Evolutionary conservation across 1,140 invertebrate genomes (phyloP).

Genomic region (Drosophila sproati): DNA sequence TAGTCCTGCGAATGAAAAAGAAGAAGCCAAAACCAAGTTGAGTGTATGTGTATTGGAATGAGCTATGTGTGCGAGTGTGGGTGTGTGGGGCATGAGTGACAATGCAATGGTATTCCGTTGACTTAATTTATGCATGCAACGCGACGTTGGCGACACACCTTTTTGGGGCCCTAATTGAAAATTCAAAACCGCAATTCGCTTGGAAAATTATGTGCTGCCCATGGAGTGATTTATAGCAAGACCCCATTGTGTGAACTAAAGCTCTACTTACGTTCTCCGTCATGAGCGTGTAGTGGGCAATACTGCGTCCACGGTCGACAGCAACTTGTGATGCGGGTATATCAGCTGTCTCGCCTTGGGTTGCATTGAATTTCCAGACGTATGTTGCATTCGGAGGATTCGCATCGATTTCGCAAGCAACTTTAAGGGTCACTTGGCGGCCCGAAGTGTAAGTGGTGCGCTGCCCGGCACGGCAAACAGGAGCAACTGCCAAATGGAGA

Average conservation of each 20-base stretch:
- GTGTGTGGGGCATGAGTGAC: constrained; percentile 56
- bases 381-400: constrained; percentile 91
- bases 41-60: constrained; percentile 6
- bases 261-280: constrained; percentile 86
- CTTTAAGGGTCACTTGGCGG: constrained; percentile 90
- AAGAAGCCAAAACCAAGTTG: constrained; percentile 16
- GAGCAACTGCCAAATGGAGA: constrained; percentile 86
- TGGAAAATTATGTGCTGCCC: constrained; percentile 78
- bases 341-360: constrained; percentile 88
- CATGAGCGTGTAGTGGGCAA: constrained; percentile 89
- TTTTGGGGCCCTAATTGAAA: constrained; percentile 74
- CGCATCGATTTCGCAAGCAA: constrained; percentile 93
- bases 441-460: constrained; percentile 90
- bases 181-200: constrained; percentile 83
- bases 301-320: constrained; percentile 87
- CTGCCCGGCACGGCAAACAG: constrained; percentile 89
- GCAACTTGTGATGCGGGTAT: constrained; percentile 87
- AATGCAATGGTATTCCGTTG: constrained; percentile 68
- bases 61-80: constrained; percentile 2
- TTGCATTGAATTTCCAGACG: constrained; percentile 92
- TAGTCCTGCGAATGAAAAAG: constrained; percentile 87
- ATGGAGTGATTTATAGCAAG: constrained; percentile 65
- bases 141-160: constrained; percentile 69
- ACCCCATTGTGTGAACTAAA: constrained; percentile 18
- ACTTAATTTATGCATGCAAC: constrained; percentile 79